A percentile compares a stretch with the other conserved stretches of the same genome.
Evolutionary conservation across 2,797 vertebrate species (phyloP).

Genomic region (Diglossa cyanea): DNA sequence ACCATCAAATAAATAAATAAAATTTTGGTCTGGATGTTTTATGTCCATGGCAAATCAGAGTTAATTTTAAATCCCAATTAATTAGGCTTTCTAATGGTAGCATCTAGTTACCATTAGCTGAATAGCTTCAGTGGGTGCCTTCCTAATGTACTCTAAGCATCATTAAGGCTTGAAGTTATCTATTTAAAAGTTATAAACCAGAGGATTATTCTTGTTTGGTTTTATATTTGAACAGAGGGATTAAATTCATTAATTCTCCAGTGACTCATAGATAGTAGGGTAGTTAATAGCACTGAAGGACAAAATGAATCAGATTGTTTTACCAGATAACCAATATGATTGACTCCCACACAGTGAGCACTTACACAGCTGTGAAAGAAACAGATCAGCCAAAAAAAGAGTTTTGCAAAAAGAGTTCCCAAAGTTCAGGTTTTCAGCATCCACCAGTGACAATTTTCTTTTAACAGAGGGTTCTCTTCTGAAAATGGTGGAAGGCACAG

Average conservation of each 20-base stretch:
- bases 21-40: slow-evolving; percentile 9
- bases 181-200: slow-evolving; percentile 52
- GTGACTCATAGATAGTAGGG: not conserved
- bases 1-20: not conserved
- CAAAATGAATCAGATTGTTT: slow-evolving; percentile 54
- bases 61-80: slow-evolving; percentile 48
- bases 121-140: slow-evolving; percentile 2
- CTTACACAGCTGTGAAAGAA: not conserved
- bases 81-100: slow-evolving; percentile 23
- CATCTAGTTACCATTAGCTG: slow-evolving; percentile 12
- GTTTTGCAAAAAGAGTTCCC: not conserved
- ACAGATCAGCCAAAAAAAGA: not conserved
- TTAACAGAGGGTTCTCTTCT: not conserved
- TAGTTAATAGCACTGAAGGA: slow-evolving; percentile 42
- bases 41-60: not conserved
- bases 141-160: slow-evolving; percentile 1
- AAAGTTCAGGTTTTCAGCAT: not conserved
- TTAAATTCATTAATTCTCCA: slow-evolving; percentile 38
- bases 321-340: slow-evolving; percentile 21
- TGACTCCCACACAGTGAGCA: not conserved
- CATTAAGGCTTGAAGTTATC: slow-evolving; percentile 36
- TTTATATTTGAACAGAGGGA: slow-evolving; percentile 43
- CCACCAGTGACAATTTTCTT: not conserved
- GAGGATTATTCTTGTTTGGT: slow-evolving; percentile 38
- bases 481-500: not conserved